Base-by-base conservation (phyloP, 2,888 invertebrate genomes). In the Protonemura montana region DNA sequence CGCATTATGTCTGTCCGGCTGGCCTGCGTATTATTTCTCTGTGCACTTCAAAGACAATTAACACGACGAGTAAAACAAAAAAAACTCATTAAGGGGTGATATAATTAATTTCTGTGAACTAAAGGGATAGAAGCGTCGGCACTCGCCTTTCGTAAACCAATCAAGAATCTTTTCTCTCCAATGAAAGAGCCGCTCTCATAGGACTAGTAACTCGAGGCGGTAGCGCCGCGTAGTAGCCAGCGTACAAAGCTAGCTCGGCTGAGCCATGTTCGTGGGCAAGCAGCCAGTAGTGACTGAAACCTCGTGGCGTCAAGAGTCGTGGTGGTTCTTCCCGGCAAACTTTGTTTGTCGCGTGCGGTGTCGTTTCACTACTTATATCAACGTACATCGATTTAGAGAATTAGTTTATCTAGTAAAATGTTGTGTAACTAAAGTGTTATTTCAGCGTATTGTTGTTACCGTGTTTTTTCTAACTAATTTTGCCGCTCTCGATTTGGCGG, bases 81-180 rank as follows among this genome's bases (percentile, higher is more conserved):
- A n/a, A 81, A 28, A 81, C 81, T 81, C 29, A 81, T 28, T 80
- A 81, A 81, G n/a, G 30, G 81, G 81, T 81, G 81, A n/a, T 81
- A 81, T 81, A 81, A 81, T 81, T 81, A 81, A 81, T 81, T 81
- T 81, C 81, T 21, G 13, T 29, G 7, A 30, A 81, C 81, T n/a
- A 16, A 81, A 30, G n/a, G 13, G 29, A 81, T 81, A 30, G 81
- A 30, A 78, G 30, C 29, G 13, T 30, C 28, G 26, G 81, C 26
- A 81, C 81, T 28, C 30, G 81, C n/a, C 81, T 27, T 28, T 81
- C 27, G 28, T 81, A 81, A 21, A 59, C 59, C 59, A 59, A 59
- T 59, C 59, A 59, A 21, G 59, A 59, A 29, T 28, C n/a, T 81
- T 81, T 30, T n/a, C 28, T 30, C 30, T 81, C 81, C 3, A 7